Conservation (phyloP, 2,113 vertebrate species). For the Brachypteracias leptosomus region DNA sequence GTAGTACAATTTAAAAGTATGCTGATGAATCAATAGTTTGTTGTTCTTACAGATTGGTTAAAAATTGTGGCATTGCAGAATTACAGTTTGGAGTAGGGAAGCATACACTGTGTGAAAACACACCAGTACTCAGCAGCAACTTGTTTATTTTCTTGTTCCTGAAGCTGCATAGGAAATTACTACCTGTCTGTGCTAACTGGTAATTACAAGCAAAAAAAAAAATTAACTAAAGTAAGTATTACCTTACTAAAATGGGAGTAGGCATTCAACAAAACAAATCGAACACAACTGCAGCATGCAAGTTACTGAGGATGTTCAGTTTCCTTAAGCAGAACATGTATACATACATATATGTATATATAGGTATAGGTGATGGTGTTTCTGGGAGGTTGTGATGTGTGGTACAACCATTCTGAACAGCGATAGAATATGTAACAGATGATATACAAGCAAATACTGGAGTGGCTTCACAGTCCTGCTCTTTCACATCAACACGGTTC, state of each 20-base stretch:
- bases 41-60: background rate
- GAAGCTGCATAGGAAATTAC: conserved; percentile 27
- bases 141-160: conserved; percentile 10
- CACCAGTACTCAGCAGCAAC: background rate
- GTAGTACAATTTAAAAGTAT: background rate
- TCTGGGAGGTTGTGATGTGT: background rate
- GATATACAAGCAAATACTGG: background rate
- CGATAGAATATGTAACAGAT: background rate
- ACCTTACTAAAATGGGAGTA: background rate
- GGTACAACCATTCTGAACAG: background rate
- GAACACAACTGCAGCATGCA: background rate
- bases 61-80: background rate
- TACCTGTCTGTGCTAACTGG: background rate
- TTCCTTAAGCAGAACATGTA: background rate
- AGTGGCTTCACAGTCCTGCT: background rate
- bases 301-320: background rate
- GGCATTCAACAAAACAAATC: background rate
- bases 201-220: background rate
- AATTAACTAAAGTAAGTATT: background rate
- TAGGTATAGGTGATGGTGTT: background rate
- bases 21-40: background rate
- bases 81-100: background rate
- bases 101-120: background rate
- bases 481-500: background rate
- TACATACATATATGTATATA: too few relatives aligned